These are phyloP conservation scores for Spodoptera littoralis DNA, from an alignment of 2,888 invertebrate species.

Conservation along the genomic window DNA sequence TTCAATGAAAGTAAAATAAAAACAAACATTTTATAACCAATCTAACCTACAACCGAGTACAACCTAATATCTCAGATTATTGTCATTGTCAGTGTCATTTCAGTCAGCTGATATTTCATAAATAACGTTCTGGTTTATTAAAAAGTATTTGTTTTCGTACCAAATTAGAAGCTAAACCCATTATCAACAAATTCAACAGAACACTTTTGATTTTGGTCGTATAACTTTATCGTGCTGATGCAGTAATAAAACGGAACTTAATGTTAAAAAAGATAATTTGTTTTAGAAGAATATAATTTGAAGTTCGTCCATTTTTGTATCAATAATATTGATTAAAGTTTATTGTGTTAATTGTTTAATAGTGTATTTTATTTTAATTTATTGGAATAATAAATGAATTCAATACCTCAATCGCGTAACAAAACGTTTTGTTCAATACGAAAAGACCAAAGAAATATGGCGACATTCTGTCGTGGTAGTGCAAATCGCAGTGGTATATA, in stretches of 20 bases:
- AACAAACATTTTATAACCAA: conserved; percentile 34
- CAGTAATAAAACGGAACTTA: not conserved
- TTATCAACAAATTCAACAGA: not conserved
- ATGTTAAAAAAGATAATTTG: no score
- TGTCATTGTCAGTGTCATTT: not conserved
- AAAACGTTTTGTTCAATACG: conserved; percentile 33
- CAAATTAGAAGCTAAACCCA: not conserved
- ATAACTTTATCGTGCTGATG: conserved; percentile 1
- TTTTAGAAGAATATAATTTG: no score
- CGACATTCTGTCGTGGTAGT: conserved; percentile 21
- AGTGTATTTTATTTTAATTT: no score
- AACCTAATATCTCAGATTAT: not conserved
- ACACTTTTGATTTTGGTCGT: conserved; percentile 6
- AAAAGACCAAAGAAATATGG: conserved; percentile 44
- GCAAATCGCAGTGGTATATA: no score
- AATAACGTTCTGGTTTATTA: conserved; percentile 2
- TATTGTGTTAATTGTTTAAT: no score
- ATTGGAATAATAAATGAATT: no score
- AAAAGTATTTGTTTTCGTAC: not conserved
- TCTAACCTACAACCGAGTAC: conserved; percentile 31
- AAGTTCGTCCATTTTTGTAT: no score
- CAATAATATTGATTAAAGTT: no score
- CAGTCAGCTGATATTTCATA: conserved; percentile 14
- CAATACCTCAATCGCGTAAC: conserved; percentile 2
- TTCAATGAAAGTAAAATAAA: not conserved